phyloP scores from a whole-genome alignment of 2,113 vertebrate species.

The Cepphus grylle region DNA sequence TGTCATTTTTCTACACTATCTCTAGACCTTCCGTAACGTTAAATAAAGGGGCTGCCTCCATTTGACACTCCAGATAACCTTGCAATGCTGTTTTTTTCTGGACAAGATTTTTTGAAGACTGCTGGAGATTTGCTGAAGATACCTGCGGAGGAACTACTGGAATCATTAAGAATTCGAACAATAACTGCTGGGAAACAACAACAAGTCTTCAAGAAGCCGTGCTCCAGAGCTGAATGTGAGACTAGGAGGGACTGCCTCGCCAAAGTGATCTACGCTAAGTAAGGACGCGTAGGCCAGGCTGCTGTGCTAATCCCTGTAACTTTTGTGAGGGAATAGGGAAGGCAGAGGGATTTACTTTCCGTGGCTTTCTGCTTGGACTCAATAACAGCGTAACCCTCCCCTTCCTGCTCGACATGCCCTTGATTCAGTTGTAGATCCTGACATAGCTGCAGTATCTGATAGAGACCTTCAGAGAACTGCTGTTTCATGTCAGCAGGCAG shows the following conservation, averaged over 20 bases:
- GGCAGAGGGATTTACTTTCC: not conserved
- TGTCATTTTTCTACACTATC: not conserved
- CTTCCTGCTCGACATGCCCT: not conserved
- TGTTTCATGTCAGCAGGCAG: not conserved
- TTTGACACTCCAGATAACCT: not conserved
- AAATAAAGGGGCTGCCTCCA: not conserved
- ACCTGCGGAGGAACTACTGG: constrained; percentile 71
- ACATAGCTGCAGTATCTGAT: not conserved
- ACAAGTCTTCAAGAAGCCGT: constrained; percentile 85
- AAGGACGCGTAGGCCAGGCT: not conserved
- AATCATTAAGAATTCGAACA: constrained; percentile 78
- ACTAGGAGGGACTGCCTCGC: constrained; percentile 92
- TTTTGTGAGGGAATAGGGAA: not conserved
- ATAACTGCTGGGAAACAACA: constrained; percentile 88
- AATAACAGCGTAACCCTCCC: not conserved
- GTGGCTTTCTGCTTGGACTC: not conserved
- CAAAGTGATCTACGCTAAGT: constrained; percentile 89
- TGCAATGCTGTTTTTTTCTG: not conserved
- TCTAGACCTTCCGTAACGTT: not conserved
- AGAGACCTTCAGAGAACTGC: not conserved
- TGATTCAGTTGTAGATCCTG: not conserved
- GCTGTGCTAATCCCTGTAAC: not conserved
- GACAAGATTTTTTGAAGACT: constrained; percentile 74
- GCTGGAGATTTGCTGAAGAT: constrained; percentile 82
- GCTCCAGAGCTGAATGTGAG: constrained; percentile 82